phyloP scores from a whole-genome alignment of 2,797 vertebrate species.

The Tenualosa thibaudeaui region DNA sequence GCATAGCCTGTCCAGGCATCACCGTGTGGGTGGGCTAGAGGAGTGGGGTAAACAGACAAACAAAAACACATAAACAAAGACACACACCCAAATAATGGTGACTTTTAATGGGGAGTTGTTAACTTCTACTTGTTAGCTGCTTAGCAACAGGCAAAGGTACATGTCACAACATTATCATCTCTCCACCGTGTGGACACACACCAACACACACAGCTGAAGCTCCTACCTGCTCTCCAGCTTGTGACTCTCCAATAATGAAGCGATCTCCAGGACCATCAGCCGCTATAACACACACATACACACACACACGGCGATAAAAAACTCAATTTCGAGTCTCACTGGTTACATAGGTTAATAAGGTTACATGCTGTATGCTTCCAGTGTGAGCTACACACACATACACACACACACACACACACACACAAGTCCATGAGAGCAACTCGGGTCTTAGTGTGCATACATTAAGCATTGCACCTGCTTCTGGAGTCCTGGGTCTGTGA shows the following conservation, averaged over 20 bases:
- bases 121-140: background rate
- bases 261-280: constrained; percentile 97
- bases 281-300: constrained; percentile 58
- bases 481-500: background rate
- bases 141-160: no score
- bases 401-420: constrained; percentile 22
- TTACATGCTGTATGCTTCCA: no score
- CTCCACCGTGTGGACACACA: background rate
- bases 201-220: background rate
- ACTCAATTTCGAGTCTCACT: background rate
- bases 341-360: background rate
- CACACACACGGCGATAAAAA: background rate
- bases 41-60: background rate
- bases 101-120: background rate
- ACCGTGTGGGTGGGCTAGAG: constrained; percentile 92
- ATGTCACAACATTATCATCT: background rate
- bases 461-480: background rate
- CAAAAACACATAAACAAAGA: background rate
- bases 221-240: constrained; percentile 96
- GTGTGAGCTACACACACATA: background rate
- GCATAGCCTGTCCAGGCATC: constrained; percentile 98
- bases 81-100: background rate
- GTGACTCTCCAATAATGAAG: constrained; percentile 97
- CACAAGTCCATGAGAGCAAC: background rate
- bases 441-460: background rate